phyloP scores from a whole-genome alignment of 2,113 vertebrate genomes.

The Calyptommatus sinebrachiatus region DNA sequence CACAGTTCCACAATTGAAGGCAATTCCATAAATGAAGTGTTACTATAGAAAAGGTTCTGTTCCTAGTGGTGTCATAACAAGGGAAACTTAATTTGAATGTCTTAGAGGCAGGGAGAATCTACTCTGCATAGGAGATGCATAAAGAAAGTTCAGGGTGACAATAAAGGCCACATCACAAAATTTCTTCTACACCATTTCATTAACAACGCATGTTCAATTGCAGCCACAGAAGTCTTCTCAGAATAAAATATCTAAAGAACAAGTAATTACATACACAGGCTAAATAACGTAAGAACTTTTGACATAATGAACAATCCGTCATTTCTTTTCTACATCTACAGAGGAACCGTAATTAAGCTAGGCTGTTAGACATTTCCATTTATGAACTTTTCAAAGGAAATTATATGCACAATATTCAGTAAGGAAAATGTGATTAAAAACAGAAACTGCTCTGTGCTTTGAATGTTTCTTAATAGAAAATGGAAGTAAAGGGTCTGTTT shows the following conservation, averaged over 20 bases:
- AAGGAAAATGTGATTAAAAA: constrained; percentile 43
- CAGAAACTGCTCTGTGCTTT: constrained; percentile 21
- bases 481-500: constrained; percentile 25
- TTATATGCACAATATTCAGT: constrained; percentile 40
- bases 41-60: too few species aligned
- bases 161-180: constrained; percentile 22
- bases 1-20: too few species aligned
- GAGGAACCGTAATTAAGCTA: constrained; percentile 57
- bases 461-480: constrained; percentile 36
- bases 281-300: constrained; percentile 49
- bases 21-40: too few species aligned
- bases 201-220: constrained; percentile 38
- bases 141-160: constrained; percentile 22
- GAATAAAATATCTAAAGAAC: constrained; percentile 42
- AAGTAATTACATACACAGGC: constrained; percentile 53
- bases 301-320: constrained; percentile 57
- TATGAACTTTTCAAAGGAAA: constrained; percentile 54
- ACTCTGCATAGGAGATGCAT: constrained; percentile 15
- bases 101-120: background rate
- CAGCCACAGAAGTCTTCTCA: constrained; percentile 32
- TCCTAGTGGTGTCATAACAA: too few species aligned
- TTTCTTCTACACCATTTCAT: constrained; percentile 24
- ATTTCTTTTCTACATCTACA: constrained; percentile 58
- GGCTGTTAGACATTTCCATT: constrained; percentile 50
- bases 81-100: too few species aligned